Conservation (phyloP, 2,888 invertebrate species). For the Dione vanillae region DNA sequence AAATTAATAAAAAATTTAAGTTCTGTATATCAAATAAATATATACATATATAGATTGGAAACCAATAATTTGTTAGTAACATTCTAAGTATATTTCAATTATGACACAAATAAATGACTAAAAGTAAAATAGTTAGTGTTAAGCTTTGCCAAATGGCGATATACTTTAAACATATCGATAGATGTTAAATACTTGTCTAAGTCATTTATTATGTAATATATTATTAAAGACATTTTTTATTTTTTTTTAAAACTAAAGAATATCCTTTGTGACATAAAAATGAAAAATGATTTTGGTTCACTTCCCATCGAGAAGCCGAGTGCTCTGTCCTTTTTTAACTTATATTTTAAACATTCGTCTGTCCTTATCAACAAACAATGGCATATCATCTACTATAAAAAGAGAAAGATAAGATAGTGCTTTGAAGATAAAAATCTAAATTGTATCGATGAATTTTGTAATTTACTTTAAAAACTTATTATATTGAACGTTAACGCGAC, state of each 20-base stretch:
- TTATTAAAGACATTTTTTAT: background rate
- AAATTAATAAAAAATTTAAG: too few species aligned
- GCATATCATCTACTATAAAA: conserved; percentile 76
- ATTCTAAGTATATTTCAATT: too few species aligned
- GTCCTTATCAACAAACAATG: conserved; percentile 80
- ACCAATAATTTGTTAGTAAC: too few species aligned
- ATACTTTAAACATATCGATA: background rate
- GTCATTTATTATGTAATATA: background rate
- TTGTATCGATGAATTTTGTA: conserved; percentile 62
- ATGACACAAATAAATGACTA: background rate
- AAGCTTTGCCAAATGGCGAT: background rate
- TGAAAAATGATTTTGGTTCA: conserved; percentile 42
- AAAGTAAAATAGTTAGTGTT: background rate
- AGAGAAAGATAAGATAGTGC: conserved; percentile 66
- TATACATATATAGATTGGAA: too few species aligned
- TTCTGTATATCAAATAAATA: too few species aligned
- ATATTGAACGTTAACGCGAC: too few species aligned
- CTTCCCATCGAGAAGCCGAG: conserved; percentile 45
- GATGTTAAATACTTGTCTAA: background rate
- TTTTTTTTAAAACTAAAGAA: conserved; percentile 34
- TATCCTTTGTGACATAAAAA: conserved; percentile 39
- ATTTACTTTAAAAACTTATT: background rate
- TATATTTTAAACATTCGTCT: conserved; percentile 53
- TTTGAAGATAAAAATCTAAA: conserved; percentile 53
- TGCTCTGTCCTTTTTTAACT: conserved; percentile 57